phyloP scores from a whole-genome alignment of 2,888 invertebrate genomes.

The Erannis defoliaria region DNA sequence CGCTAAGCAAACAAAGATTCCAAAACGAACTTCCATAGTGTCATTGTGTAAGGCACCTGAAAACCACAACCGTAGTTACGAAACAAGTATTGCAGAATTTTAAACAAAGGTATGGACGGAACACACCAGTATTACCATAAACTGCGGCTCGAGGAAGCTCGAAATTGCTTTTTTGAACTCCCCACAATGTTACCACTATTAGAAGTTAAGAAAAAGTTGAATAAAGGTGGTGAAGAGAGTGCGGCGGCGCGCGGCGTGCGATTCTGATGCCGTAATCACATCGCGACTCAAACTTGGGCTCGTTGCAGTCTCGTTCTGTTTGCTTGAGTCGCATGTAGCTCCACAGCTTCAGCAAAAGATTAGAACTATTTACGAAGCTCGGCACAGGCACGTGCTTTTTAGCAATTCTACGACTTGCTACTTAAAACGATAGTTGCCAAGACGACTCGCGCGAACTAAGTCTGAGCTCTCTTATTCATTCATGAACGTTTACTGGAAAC shows the following conservation, averaged over 20 bases:
- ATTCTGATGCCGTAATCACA: slow-evolving; percentile 62
- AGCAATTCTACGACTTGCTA: slow-evolving; percentile 68
- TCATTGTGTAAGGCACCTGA: slow-evolving; percentile 75
- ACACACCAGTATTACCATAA: slow-evolving; percentile 78
- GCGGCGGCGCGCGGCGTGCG: slow-evolving; percentile 51
- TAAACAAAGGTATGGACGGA: slow-evolving; percentile 79
- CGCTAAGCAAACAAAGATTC: slow-evolving; percentile 71
- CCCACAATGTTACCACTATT: slow-evolving; percentile 74
- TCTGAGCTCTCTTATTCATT: slow-evolving; percentile 57
- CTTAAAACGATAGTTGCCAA: slow-evolving; percentile 66
- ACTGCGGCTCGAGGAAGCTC: slow-evolving; percentile 68
- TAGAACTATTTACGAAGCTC: slow-evolving; percentile 77
- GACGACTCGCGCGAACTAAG: slow-evolving; percentile 55
- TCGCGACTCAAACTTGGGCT: slow-evolving; percentile 51
- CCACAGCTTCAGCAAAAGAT: slow-evolving; percentile 66
- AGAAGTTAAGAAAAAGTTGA: slow-evolving; percentile 79
- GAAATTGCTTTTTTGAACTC: slow-evolving; percentile 85
- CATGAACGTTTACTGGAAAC: slow-evolving; percentile 54
- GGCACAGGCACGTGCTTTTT: slow-evolving; percentile 74
- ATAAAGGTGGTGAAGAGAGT: slow-evolving; percentile 66
- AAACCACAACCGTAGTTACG: slow-evolving; percentile 73
- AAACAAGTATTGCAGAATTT: slow-evolving; percentile 81
- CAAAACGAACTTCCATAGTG: slow-evolving; percentile 64
- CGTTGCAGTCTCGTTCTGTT: slow-evolving; percentile 39
- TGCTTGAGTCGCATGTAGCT: slow-evolving; percentile 46